phyloP scores from a whole-genome alignment of 2,113 vertebrate species.

The Ploceus nigricollis region DNA sequence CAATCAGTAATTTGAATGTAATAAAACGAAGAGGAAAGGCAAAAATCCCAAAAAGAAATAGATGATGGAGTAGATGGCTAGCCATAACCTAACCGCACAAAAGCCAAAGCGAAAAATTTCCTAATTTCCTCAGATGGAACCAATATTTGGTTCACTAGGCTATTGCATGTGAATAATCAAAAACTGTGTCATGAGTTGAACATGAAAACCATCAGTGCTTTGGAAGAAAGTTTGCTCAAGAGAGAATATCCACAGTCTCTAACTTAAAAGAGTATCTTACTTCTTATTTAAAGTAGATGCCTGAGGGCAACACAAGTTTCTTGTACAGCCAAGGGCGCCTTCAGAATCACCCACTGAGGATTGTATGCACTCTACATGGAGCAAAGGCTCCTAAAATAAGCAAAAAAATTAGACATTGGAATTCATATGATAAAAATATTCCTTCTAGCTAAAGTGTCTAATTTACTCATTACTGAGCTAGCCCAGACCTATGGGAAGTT shows the following conservation, averaged over 20 bases:
- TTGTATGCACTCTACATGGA: not conserved
- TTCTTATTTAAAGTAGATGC: constrained; percentile 2
- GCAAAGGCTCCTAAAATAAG: constrained; percentile 4
- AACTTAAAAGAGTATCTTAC: not conserved
- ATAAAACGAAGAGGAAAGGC: not conserved
- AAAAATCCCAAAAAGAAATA: not conserved
- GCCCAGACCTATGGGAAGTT: not conserved
- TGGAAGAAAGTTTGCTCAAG: not conserved
- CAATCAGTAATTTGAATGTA: not conserved
- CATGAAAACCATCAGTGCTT: not conserved
- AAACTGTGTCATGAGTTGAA: not conserved
- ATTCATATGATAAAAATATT: not conserved
- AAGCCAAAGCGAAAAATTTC: not conserved
- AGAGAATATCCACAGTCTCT: not conserved
- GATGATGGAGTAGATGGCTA: not conserved
- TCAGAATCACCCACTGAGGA: not conserved
- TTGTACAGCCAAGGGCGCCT: not conserved
- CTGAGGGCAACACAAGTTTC: not conserved
- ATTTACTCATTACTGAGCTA: not conserved
- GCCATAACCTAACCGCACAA: not conserved
- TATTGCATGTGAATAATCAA: not conserved
- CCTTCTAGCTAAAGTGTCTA: not conserved
- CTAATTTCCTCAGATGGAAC: not conserved
- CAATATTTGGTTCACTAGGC: not conserved
- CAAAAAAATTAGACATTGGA: not conserved